Evolutionary conservation across 2,888 invertebrate genomes (phyloP).

Genomic region (Camptogramma bilineatum): DNA sequence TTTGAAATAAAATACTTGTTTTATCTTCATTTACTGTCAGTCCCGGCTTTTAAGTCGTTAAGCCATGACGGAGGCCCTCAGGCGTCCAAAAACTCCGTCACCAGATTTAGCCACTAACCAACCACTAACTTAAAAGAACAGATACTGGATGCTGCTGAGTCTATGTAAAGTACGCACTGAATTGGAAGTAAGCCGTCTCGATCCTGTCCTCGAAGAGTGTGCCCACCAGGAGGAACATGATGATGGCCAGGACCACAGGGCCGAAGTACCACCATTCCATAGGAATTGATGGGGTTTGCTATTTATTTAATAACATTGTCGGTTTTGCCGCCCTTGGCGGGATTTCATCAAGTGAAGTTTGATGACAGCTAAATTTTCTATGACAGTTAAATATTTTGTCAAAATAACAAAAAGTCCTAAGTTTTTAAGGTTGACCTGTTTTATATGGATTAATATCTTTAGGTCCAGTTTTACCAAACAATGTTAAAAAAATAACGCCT

Average conservation of each 20-base stretch:
- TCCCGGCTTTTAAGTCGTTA: too few species aligned
- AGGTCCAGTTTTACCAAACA: too few species aligned
- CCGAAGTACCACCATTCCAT: constrained; percentile 68
- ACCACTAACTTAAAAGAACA: too few species aligned
- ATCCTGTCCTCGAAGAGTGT: constrained; percentile 67
- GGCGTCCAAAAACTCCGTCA: too few species aligned
- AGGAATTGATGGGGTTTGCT: constrained; percentile 12
- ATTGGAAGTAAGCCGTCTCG: constrained; percentile 54
- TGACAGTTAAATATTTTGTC: not conserved
- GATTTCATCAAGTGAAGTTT: constrained; percentile 5
- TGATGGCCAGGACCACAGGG: constrained; percentile 65
- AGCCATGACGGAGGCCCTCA: too few species aligned
- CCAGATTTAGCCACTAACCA: too few species aligned
- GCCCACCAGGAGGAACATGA: constrained; percentile 72
- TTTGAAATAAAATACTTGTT: too few species aligned
- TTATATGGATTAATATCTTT: too few species aligned
- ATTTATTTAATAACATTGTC: constrained; percentile 10
- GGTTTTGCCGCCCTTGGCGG: constrained; percentile 8
- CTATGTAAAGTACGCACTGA: constrained; percentile 57
- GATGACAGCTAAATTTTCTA: not conserved
- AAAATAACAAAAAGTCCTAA: not conserved
- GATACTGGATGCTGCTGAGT: not conserved
- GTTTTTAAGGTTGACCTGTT: not conserved
- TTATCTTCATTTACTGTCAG: too few species aligned
- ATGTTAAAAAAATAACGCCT: too few species aligned